Base-by-base conservation (phyloP, 2,113 vertebrate genomes). In the Psittacara wagleri region DNA sequence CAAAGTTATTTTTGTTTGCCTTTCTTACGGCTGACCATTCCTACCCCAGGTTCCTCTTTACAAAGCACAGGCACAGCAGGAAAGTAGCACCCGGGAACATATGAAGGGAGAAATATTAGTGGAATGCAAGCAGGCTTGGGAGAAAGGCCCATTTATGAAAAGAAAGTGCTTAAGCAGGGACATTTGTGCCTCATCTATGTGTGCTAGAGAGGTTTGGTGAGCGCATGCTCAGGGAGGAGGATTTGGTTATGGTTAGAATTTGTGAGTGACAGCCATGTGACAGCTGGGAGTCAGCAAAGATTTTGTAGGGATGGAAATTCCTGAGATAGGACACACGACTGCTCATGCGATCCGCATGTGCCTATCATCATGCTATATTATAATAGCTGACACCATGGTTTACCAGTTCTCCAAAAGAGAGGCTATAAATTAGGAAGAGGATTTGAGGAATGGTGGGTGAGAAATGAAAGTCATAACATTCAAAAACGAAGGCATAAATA, bases 261-360 rank as follows among this genome's bases (percentile, higher is more conserved):
- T 90, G 91, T 91, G 94, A 96, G 94, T 97, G 91, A 96, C 90
- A 94, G 95, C 94, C 94, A 95, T 94, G 91, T 97, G 95, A 96
- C 94, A 96, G 94, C 95, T 95, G 94, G 90, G 88, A 89, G 88
- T 92, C 92, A 89, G 96, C 81, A 81, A 91, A 95, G 88, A 83
- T 91, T 91, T 81, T 79, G 68, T 83, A 57, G 84, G 91, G 80
- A 88, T 81, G 87, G 95, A 94, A 96, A 97, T 93, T 77, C 90
- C 86, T 79, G 88, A 94, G 86, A 74, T 81, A 62, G 67, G 92
- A 81, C 90, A 90, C 72, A 73, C 90, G 48, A 52, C 90, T 44
- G 70, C 94, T 95, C 96, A 94, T 84, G 51, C 59, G 51, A 90
- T 95, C 95, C 92, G 81, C 90, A 79, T 80, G 88, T 82, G 94